phyloP scores from a whole-genome alignment of 2,888 invertebrate genomes.

The Lordiphosa andalusiaca region DNA sequence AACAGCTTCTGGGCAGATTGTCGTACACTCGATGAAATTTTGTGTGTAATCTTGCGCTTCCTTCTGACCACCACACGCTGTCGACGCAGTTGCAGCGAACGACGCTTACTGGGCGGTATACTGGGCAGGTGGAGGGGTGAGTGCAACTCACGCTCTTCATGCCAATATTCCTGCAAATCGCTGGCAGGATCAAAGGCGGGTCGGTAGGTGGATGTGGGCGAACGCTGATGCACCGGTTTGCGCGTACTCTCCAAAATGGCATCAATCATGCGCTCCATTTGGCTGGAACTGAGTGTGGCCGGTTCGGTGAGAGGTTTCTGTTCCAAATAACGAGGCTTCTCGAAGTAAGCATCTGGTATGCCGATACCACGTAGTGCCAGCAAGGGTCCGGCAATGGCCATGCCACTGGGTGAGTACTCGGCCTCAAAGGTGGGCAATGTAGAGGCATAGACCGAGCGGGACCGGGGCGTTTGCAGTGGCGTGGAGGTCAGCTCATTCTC shows the following conservation, averaged over 20 bases:
- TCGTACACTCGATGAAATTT: constrained; percentile 49
- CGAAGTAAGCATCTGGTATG: constrained; percentile 79
- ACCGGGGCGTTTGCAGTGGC: constrained; percentile 51
- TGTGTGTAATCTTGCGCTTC: constrained; percentile 66
- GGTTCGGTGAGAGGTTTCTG: constrained; percentile 21
- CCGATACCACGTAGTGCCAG: constrained; percentile 78
- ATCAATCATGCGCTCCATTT: constrained; percentile 80
- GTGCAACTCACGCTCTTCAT: constrained; percentile 74
- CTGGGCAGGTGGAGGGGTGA: constrained; percentile 7
- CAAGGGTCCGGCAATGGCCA: constrained; percentile 75
- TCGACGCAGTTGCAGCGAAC: constrained; percentile 59
- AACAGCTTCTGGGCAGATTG: constrained; percentile 61
- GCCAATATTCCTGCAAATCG: constrained; percentile 79
- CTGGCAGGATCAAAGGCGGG: constrained; percentile 80
- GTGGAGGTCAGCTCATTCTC: constrained; percentile 77
- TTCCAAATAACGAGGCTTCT: constrained; percentile 78
- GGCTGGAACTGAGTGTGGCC: constrained; percentile 71
- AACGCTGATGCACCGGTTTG: constrained; percentile 51
- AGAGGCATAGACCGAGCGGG: constrained; percentile 70
- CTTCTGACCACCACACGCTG: constrained; percentile 78
- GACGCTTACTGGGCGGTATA: constrained; percentile 11
- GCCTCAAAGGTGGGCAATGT: constrained; percentile 79
- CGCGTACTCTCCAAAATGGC: constrained; percentile 79
- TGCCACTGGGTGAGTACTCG: constrained; percentile 78
- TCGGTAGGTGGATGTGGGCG: constrained; percentile 78